Percentiles rank a stretch among this genome's conserved stretches.
phyloP scores from a whole-genome alignment of 2,113 vertebrate species.

The Myanophis thanlyinensis region DNA sequence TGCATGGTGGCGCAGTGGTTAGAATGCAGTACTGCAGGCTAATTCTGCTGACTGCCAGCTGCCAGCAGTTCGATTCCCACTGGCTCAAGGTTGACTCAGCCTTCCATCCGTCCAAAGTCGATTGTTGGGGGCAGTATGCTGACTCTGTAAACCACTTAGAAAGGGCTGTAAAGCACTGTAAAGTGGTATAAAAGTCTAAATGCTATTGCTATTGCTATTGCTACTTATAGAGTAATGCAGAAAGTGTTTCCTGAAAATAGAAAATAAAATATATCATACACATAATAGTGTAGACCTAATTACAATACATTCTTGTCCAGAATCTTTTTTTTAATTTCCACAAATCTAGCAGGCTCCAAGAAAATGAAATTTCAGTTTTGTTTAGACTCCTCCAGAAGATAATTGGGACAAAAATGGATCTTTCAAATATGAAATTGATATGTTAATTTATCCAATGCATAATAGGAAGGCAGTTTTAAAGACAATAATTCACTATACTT shows the following conservation, averaged over 20 bases:
- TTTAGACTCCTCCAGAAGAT: not conserved
- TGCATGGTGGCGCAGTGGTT: not conserved
- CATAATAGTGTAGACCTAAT: not conserved
- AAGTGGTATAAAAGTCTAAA: not conserved
- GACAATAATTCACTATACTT: not conserved
- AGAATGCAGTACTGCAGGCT: not conserved
- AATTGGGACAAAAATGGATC: not conserved
- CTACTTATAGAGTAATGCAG: not conserved
- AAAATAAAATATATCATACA: not conserved
- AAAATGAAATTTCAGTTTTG: not conserved
- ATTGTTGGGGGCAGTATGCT: not conserved
- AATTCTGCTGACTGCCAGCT: too few relatives aligned
- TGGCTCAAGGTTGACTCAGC: not conserved
- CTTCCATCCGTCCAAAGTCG: not conserved
- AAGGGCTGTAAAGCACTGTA: not conserved
- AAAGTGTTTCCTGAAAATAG: not conserved
- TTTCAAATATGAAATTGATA: not conserved
- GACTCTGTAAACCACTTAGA: not conserved
- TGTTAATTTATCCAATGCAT: not conserved
- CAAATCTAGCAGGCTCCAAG: not conserved
- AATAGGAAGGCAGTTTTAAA: not conserved
- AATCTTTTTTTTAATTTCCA: not conserved
- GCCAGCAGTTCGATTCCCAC: not conserved
- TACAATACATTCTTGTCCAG: not conserved
- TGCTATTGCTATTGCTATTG: not conserved